Evolutionary conservation across 2,113 vertebrate genomes (phyloP), one percentile per base, ranked within the genome.

Genomic region (Gobio gobio): DNA sequence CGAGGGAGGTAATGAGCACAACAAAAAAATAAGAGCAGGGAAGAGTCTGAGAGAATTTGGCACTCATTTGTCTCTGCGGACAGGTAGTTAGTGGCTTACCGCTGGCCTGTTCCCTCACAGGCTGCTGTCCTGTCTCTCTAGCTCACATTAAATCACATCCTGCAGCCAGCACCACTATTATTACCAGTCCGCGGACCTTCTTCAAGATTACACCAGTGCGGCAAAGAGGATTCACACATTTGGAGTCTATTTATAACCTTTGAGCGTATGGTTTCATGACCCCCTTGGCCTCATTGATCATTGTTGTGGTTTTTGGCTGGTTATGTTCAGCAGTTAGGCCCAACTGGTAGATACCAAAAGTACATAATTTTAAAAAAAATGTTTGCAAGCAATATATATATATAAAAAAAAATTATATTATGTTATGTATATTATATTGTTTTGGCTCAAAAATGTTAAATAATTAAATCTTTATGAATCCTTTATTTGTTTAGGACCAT

Each of bases 31-130:
- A 85, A 61, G 63, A 78, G n/a, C 18, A 56, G 75, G 47, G 54
- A 73, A 82, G 61, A 68, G 79, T 61, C 81, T 79, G 66, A 75
- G 61, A 84, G 87, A 86, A 83, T 66, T 78, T 80, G 78, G 82
- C 78, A 45, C 78, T 85, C 85, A 83, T 90, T 87, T 87, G 83
- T 87, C 85, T 85, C 87, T 24, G 63, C 22, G 61, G 83, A 87
- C 82, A 88, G 80, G 83, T 83, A 85, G 85, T 88, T 88, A 85
- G 85, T 70, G 79, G 89, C 58, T 89, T 77, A 85, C 78, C 66
- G 29, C 66, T 76, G 79, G 29, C 61, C 70, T 49, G 84, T 84
- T 72, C 84, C 68, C 56, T 45, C 63, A 66, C 59, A 76, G 73
- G 64, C 79, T 70, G 64, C 75, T 70, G 83, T 68, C 66, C 43